Conservation (phyloP, 64 coral and sea anemone genomes). For the Dendronephthya gigantea region DNA sequence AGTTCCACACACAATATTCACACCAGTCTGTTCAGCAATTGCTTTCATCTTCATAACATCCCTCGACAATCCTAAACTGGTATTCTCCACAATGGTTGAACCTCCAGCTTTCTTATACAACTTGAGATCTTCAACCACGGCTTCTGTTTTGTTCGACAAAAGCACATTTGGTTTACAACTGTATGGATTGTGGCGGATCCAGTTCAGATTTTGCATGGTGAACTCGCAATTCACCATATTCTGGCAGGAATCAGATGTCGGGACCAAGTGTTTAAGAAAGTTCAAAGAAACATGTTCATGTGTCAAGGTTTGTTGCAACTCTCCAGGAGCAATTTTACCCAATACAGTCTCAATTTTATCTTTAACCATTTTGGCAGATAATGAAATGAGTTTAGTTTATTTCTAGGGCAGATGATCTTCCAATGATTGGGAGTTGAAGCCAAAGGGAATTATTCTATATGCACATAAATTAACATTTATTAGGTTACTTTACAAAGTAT, state of each 20-base stretch:
- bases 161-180: slow-evolving; percentile 59
- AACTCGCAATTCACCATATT: slow-evolving; percentile 17
- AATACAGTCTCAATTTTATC: background rate
- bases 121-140: slow-evolving; percentile 60
- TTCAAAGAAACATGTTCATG: background rate
- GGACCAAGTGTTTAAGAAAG: background rate
- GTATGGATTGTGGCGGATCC: slow-evolving; percentile 82
- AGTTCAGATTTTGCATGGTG: slow-evolving; percentile 56
- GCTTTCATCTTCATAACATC: background rate
- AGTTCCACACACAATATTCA: background rate
- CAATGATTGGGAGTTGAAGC: no score
- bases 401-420: background rate
- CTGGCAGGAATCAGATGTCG: background rate
- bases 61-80: background rate
- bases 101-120: slow-evolving; percentile 87
- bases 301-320: background rate
- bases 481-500: no score
- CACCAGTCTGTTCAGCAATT: background rate
- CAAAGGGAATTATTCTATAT: no score
- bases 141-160: slow-evolving; percentile 66
- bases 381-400: background rate
- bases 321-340: background rate
- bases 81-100: slow-evolving; percentile 72
- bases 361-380: background rate
- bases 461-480: no score